These are phyloP conservation scores for Gasteruption jaculator DNA, from an alignment of 2,888 invertebrate species.

Conservation along the genomic window DNA sequence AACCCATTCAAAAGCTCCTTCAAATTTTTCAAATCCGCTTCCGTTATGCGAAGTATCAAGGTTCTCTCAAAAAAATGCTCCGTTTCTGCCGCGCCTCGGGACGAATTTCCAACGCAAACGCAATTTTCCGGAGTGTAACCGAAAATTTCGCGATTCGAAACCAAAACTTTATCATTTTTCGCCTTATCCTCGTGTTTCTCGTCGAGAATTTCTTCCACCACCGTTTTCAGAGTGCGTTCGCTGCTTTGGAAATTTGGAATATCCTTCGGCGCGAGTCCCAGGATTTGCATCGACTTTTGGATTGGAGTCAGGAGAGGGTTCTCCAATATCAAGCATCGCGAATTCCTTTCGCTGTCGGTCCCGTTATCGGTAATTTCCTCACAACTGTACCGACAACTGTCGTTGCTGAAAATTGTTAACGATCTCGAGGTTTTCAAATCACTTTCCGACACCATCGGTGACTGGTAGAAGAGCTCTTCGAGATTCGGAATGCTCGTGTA, in stretches of 20 bases:
- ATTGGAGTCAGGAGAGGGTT: constrained; percentile 22
- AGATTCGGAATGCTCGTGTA: constrained; percentile 25
- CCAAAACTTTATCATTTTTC: neutral
- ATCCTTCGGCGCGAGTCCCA: constrained; percentile 30
- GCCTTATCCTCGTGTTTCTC: too few species aligned
- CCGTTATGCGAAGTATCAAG: neutral
- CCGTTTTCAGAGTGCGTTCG: too few species aligned
- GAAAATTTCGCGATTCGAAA: neutral
- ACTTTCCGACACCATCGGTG: constrained; percentile 9
- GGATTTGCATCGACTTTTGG: constrained; percentile 31
- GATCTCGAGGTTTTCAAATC: too few species aligned
- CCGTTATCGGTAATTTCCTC: too few species aligned
- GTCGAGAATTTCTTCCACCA: too few species aligned
- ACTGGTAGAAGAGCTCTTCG: constrained; percentile 13
- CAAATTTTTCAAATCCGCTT: neutral
- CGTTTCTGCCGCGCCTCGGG: too few species aligned
- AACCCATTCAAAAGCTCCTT: neutral
- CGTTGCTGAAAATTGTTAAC: neutral
- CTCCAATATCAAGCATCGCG: constrained; percentile 16
- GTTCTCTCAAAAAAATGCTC: constrained; percentile 8
- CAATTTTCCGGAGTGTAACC: neutral
- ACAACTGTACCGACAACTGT: constrained; percentile 6
- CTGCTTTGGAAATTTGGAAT: too few species aligned
- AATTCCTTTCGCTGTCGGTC: constrained; percentile 4
- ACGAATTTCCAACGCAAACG: too few species aligned